Evolutionary conservation across 64 coral and sea anemone genomes (phyloP).

Genomic region (Montipora capricornis): DNA sequence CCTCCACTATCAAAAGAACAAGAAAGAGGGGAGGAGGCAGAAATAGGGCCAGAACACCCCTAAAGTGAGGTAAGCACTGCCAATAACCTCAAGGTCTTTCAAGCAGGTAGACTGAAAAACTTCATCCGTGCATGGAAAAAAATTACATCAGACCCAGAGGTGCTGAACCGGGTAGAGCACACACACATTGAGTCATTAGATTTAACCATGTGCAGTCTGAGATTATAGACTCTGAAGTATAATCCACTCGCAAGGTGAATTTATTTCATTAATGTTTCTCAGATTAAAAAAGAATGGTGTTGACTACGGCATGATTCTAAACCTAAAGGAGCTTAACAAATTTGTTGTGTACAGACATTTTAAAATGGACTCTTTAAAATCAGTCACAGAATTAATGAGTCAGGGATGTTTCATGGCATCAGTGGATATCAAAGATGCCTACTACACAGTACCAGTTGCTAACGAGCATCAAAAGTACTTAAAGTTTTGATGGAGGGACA

Average conservation of each 20-base stretch:
- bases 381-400: not conserved
- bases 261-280: conserved; percentile 52
- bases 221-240: conserved; percentile 53
- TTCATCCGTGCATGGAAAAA: conserved; percentile 43
- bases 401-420: conserved; percentile 14
- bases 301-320: conserved; percentile 61
- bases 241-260: conserved; percentile 26
- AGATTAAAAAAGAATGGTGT: conserved; percentile 54
- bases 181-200: not conserved
- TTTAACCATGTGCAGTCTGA: conserved; percentile 21
- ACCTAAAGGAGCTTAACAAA: conserved; percentile 48
- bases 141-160: conserved; percentile 9
- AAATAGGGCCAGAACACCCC: conserved; percentile 29
- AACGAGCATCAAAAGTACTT: conserved; percentile 27
- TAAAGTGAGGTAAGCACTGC: conserved; percentile 10
- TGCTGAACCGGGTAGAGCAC: conserved; percentile 16
- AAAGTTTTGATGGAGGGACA: conserved; percentile 48
- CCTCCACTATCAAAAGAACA: not conserved
- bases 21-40: not conserved
- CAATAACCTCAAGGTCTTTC: not conserved
- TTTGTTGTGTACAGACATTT: conserved; percentile 49
- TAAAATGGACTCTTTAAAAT: conserved; percentile 58
- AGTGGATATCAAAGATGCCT: conserved; percentile 43
- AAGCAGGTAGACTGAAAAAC: conserved; percentile 15
- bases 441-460: conserved; percentile 33